Evolutionary conservation across 2,797 vertebrate species (phyloP).

Genomic region (Manis pentadactyla): DNA sequence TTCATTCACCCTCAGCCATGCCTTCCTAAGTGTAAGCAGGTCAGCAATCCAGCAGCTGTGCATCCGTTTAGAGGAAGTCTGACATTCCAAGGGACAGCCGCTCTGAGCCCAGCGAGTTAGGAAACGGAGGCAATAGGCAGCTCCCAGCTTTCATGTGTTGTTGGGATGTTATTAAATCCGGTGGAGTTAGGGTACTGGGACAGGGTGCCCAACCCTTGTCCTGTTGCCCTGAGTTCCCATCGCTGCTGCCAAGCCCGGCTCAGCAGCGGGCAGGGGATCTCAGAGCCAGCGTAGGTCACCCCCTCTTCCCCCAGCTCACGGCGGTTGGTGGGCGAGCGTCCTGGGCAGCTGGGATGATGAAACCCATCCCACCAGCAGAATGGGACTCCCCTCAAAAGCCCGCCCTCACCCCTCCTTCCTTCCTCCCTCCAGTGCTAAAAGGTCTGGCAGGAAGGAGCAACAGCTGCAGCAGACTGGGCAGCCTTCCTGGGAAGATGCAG

Average conservation of each 20-base stretch:
- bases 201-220: neutral
- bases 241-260: neutral
- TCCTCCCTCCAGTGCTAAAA: slow-evolving; percentile 57
- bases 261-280: neutral
- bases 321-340: slow-evolving; percentile 65
- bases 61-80: neutral
- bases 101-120: neutral
- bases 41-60: neutral
- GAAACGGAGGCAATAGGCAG: neutral
- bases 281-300: rapidly evolving
- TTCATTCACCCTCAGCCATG: neutral
- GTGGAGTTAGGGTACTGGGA: no score
- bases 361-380: slow-evolving; percentile 9
- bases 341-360: slow-evolving; percentile 36
- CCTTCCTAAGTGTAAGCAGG: neutral
- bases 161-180: neutral
- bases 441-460: neutral
- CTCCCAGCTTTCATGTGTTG: neutral
- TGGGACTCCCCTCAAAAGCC: neutral
- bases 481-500: slow-evolving; percentile 55
- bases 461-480: neutral
- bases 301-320: neutral
- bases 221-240: neutral
- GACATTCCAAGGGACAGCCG: neutral
- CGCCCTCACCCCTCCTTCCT: slow-evolving; percentile 41